Percentiles rank a stretch among this genome's conserved stretches.
phyloP scores from a whole-genome alignment of 2,888 invertebrate genomes.

The Lithophane leautieri region DNA sequence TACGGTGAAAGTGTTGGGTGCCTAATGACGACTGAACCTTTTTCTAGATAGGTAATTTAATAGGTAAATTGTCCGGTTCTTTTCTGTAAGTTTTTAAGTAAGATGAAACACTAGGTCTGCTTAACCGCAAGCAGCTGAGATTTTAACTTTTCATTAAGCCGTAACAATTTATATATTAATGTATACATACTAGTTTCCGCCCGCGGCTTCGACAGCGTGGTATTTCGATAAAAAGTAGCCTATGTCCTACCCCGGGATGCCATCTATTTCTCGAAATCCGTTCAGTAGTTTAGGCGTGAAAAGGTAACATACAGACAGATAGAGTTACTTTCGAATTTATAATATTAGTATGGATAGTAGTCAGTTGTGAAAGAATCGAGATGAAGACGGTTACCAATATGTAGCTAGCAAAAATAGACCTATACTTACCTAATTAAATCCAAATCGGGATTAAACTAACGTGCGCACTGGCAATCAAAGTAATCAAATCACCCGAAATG shows the following conservation, averaged over 20 bases:
- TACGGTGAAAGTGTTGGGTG: background rate
- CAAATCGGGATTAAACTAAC: background rate
- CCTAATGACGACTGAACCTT: too few relatives aligned
- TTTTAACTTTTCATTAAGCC: background rate
- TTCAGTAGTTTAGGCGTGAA: too few relatives aligned
- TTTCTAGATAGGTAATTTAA: background rate
- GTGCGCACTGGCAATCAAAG: background rate
- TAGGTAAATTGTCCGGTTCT: background rate
- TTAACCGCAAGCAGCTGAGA: background rate
- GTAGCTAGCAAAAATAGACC: background rate
- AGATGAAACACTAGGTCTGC: background rate
- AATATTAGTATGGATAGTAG: background rate
- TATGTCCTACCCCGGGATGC: too few relatives aligned
- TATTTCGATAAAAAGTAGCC: too few relatives aligned
- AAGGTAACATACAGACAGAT: too few relatives aligned
- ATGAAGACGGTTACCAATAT: background rate
- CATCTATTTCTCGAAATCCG: too few relatives aligned
- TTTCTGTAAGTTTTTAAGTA: background rate
- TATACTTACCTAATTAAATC: background rate
- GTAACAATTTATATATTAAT: background rate
- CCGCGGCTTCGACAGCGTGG: too few relatives aligned
- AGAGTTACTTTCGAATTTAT: too few relatives aligned
- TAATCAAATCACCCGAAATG: constrained; percentile 8
- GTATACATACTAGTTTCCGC: too few relatives aligned
- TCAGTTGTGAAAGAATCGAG: background rate